Evolutionary conservation across 2,888 invertebrate genomes (phyloP).

Genomic region (Tenthredo livida): DNA sequence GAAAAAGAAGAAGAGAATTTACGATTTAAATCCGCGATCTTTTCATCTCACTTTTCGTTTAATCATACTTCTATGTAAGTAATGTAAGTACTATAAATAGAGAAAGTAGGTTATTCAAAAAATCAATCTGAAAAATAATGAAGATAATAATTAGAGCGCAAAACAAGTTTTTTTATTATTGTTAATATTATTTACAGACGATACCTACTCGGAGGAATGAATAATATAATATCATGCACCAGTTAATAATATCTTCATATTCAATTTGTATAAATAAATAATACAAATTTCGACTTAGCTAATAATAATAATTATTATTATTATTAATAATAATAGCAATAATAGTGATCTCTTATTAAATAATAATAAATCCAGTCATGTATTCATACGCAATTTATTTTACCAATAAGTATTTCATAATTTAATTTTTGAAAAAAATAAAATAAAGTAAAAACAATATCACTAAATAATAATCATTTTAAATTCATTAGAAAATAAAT

Average conservation of each 20-base stretch:
- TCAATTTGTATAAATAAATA: conserved; percentile 31
- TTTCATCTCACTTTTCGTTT: conserved; percentile 45
- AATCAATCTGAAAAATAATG: conserved; percentile 67
- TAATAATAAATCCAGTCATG: conserved; percentile 35
- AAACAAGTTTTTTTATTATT: conserved; percentile 40
- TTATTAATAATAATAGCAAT: not conserved
- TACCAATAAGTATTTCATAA: conserved; percentile 43
- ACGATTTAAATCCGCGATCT: conserved; percentile 52
- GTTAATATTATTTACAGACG: conserved; percentile 38
- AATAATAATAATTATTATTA: not conserved
- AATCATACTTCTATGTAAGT: conserved; percentile 57
- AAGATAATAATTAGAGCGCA: conserved; percentile 41
- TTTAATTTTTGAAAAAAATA: not conserved
- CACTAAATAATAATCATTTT: not conserved
- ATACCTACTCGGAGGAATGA: conserved; percentile 36
- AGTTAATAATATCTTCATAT: conserved; percentile 23
- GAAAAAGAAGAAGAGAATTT: conserved; percentile 6
- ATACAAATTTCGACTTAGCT: conserved; percentile 4
- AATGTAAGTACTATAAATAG: conserved; percentile 70
- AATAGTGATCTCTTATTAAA: not conserved
- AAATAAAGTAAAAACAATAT: not conserved
- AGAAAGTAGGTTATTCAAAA: conserved; percentile 67
- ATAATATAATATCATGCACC: conserved; percentile 41
- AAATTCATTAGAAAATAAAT: not conserved
- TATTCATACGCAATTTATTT: conserved; percentile 35